These are phyloP conservation scores for Shargacucullia verbasci DNA, from an alignment of 2,888 invertebrate species.

Conservation along the genomic window DNA sequence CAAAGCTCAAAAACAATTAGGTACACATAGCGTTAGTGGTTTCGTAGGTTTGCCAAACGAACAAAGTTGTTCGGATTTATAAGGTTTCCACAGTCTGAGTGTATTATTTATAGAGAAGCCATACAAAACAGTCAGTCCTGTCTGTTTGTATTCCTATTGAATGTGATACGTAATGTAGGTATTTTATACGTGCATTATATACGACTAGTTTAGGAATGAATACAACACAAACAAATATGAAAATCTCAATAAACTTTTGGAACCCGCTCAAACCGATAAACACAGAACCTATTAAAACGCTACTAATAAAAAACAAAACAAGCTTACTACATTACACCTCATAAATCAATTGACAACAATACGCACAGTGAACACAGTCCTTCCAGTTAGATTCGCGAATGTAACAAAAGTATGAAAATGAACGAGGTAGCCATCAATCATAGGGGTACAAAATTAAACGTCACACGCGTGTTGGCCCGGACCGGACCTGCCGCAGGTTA, in stretches of 20 bases:
- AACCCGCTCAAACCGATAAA: neutral
- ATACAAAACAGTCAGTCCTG: constrained; percentile 35
- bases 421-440: constrained; percentile 83
- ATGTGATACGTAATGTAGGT: constrained; percentile 1
- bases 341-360: constrained; percentile 56
- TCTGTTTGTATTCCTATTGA: constrained; percentile 27
- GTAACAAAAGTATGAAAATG: constrained; percentile 81
- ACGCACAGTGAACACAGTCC: constrained; percentile 37
- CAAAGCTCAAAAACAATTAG: constrained; percentile 3
- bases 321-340: constrained; percentile 37
- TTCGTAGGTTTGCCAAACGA: constrained; percentile 46
- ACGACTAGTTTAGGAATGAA: too few species aligned
- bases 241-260: too few species aligned
- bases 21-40: constrained; percentile 11
- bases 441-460: constrained; percentile 87
- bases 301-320: constrained; percentile 19
- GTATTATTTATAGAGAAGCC: constrained; percentile 56
- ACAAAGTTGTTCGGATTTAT: constrained; percentile 43
- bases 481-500: constrained; percentile 73
- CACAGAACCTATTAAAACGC: constrained; percentile 4
- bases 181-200: too few species aligned
- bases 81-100: constrained; percentile 52
- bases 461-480: constrained; percentile 81
- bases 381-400: constrained; percentile 61
- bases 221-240: too few species aligned